These are phyloP conservation scores for Grapholita molesta DNA, from an alignment of 1,140 invertebrate genomes.

Conservation along the genomic window DNA sequence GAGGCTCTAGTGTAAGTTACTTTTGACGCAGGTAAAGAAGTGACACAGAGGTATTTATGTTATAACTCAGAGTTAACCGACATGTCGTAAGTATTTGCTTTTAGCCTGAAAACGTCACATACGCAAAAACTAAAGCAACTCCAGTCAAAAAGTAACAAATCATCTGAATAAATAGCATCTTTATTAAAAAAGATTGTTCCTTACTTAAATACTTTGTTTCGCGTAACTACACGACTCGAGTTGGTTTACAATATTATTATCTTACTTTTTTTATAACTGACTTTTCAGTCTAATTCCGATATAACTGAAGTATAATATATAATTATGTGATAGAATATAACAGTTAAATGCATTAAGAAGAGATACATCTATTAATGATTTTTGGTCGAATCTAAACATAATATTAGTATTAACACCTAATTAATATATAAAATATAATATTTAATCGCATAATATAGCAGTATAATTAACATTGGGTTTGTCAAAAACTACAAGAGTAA, in stretches of 20 bases:
- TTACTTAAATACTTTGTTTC: no score
- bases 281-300: not conserved
- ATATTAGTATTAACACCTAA: no score
- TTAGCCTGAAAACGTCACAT: not conserved
- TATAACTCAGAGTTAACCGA: not conserved
- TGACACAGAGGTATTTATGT: not conserved
- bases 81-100: not conserved
- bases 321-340: not conserved
- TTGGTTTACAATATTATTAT: no score
- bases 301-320: not conserved
- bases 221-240: no score
- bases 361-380: not conserved
- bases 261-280: no score
- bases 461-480: not conserved
- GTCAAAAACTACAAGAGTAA: no score
- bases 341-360: not conserved
- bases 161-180: not conserved
- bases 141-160: not conserved
- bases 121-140: not conserved
- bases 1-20: no score
- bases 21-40: no score
- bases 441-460: not conserved
- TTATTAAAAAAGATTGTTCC: no score
- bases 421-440: no score
- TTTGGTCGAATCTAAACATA: not conserved